phyloP scores from a whole-genome alignment of 2,888 invertebrate genomes.

The Thysanoteuthis rhombus region DNA sequence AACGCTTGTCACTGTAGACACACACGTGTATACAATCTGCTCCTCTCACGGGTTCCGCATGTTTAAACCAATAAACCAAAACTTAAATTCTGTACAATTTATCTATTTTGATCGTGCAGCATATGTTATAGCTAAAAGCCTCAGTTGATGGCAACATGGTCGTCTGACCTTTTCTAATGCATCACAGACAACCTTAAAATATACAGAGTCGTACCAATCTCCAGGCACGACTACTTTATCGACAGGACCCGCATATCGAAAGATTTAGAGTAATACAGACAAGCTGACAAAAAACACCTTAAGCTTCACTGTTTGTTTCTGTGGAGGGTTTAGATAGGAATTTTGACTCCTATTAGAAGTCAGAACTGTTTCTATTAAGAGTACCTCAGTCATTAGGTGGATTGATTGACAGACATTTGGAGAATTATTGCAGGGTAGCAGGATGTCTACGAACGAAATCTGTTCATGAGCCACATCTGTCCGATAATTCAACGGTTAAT shows the following conservation, averaged over 20 bases:
- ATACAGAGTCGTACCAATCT: background rate
- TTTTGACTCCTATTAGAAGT: too few relatives aligned
- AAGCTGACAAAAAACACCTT: too few relatives aligned
- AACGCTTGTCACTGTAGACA: background rate
- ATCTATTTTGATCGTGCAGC: background rate
- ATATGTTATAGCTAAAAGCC: background rate
- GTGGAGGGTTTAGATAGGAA: too few relatives aligned
- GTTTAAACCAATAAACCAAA: background rate
- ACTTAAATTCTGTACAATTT: background rate
- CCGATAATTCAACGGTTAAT: too few relatives aligned
- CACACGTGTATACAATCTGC: background rate
- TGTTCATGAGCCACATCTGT: too few relatives aligned
- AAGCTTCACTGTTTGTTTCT: too few relatives aligned
- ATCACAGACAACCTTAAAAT: background rate
- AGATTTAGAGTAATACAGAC: background rate
- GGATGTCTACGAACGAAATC: too few relatives aligned
- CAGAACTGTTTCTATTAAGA: too few relatives aligned
- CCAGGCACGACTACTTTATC: background rate
- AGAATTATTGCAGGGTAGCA: too few relatives aligned
- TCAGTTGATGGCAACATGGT: background rate
- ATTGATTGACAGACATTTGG: too few relatives aligned
- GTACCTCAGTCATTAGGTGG: too few relatives aligned
- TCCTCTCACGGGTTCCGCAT: background rate
- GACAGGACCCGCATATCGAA: background rate
- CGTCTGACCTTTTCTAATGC: background rate